Evolutionary conservation across 2,113 vertebrate species (phyloP).

Genomic region (Pleuronectes platessa): DNA sequence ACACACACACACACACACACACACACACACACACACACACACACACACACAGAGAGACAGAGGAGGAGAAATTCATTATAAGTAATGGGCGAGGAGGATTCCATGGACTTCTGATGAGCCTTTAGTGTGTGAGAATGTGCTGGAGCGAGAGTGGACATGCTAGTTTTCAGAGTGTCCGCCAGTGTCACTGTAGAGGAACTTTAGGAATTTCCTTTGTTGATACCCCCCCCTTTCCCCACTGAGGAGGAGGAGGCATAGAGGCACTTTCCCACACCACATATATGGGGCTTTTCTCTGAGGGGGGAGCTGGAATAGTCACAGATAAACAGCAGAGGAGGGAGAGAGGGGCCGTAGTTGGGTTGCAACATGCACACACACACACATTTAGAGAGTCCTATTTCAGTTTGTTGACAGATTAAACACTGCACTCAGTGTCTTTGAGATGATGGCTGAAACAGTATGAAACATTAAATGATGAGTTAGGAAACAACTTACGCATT

Average conservation of each 20-base stretch:
- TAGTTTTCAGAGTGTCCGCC: constrained; percentile 51
- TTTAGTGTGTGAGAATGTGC: constrained; percentile 50
- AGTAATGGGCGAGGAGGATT: constrained; percentile 50
- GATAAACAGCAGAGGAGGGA: constrained; percentile 59
- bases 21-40: no score
- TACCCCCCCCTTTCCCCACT: constrained; percentile 6
- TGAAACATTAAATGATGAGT: constrained; percentile 25
- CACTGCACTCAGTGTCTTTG: constrained; percentile 32
- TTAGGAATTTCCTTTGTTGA: constrained; percentile 81
- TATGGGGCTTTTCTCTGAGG: constrained; percentile 46
- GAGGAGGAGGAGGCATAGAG: constrained; percentile 37
- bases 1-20: no score
- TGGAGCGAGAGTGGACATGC: constrained; percentile 64
- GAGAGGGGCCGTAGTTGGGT: constrained; percentile 59
- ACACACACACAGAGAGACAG: no score
- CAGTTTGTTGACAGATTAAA: constrained; percentile 52
- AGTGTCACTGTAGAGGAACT: constrained; percentile 80
- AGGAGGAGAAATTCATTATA: constrained; percentile 30
- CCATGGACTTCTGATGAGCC: constrained; percentile 60
- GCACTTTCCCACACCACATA: constrained; percentile 75
- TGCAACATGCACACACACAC: constrained; percentile 44
- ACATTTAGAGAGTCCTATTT: constrained; percentile 48
- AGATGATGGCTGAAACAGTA: constrained; percentile 9
- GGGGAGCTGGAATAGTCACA: constrained; percentile 47
- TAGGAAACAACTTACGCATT: constrained; percentile 90